Evolutionary conservation across 2,888 invertebrate genomes (phyloP).

Genomic region (Coelopa pilipes): DNA sequence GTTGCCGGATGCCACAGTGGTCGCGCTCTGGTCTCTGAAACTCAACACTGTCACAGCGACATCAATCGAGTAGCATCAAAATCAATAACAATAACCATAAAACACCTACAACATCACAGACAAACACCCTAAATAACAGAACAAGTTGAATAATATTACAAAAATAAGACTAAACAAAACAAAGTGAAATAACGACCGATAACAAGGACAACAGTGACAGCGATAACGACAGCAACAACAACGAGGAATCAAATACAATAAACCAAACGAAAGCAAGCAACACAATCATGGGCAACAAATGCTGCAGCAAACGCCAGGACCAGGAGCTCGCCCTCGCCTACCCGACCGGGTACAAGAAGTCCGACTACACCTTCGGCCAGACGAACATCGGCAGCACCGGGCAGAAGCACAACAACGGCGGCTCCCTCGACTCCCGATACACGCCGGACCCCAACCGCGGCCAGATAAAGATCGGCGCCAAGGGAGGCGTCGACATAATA

Average conservation of each 20-base stretch:
- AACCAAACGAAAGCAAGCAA: constrained; percentile 9
- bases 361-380: constrained; percentile 66
- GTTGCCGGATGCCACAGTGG: too few relatives aligned
- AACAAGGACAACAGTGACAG: constrained; percentile 10
- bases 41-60: background rate
- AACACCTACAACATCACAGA: background rate
- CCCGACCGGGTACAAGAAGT: constrained; percentile 66
- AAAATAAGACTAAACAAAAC: background rate
- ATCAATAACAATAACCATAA: constrained; percentile 16
- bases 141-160: background rate
- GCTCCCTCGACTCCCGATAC: constrained; percentile 74
- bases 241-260: constrained; percentile 20
- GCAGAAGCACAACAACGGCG: constrained; percentile 67
- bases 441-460: constrained; percentile 84
- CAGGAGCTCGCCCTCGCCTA: constrained; percentile 69
- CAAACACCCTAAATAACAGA: background rate
- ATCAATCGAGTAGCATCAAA: background rate
- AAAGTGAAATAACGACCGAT: background rate
- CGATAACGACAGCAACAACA: constrained; percentile 26
- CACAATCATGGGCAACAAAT: constrained; percentile 81
- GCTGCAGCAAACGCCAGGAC: constrained; percentile 87
- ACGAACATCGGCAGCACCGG: constrained; percentile 63
- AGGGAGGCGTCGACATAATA: constrained; percentile 80
- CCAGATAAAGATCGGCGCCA: constrained; percentile 68
- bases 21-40: too few relatives aligned